Conservation (phyloP, 2,113 vertebrate species). For the Cricetomys ansorgei region DNA sequence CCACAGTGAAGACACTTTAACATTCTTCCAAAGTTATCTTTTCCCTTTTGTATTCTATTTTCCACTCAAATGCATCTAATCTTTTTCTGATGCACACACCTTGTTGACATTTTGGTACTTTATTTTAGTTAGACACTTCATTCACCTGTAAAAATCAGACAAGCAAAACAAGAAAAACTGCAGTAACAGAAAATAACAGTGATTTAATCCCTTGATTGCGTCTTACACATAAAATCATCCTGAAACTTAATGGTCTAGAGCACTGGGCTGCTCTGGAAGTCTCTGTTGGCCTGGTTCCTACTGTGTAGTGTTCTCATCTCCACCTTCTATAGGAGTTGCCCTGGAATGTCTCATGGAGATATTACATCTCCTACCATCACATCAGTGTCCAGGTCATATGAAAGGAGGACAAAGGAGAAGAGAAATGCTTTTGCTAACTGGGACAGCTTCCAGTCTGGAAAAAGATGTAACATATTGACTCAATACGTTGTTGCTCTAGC, state of each 20-base stretch:
- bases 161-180: background rate
- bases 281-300: background rate
- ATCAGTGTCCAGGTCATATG: background rate
- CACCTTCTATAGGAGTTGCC: background rate
- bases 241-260: background rate
- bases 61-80: background rate
- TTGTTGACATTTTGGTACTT: background rate
- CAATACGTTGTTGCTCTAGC: background rate
- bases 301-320: background rate
- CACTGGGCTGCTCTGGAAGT: accelerated
- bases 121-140: background rate
- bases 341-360: background rate
- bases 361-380: background rate
- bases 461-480: background rate
- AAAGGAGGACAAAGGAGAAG: background rate
- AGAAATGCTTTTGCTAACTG: background rate
- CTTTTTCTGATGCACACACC: background rate
- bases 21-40: background rate
- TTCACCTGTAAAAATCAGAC: background rate
- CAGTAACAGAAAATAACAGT: background rate
- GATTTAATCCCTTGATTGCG: background rate
- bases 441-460: background rate
- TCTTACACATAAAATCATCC: background rate
- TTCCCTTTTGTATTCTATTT: background rate
- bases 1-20: background rate